phyloP scores from a whole-genome alignment of 2,113 vertebrate species.

The Oostethus manadensis region DNA sequence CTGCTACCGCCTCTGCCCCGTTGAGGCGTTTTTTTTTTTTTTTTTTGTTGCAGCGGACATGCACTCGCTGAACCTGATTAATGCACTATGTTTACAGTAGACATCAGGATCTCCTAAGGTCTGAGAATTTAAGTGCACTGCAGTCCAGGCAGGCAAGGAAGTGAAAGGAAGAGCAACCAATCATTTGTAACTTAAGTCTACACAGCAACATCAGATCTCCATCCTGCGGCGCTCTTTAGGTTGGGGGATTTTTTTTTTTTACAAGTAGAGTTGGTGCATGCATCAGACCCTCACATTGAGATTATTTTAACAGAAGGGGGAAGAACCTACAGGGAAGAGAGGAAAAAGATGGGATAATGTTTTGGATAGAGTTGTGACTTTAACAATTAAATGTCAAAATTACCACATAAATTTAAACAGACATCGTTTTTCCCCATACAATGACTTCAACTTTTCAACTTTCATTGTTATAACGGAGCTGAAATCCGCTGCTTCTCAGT shows the following conservation, averaged over 20 bases:
- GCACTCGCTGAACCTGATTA: constrained; percentile 54
- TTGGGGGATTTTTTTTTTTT: not conserved
- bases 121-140: constrained; percentile 65
- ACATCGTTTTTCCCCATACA: too few species aligned
- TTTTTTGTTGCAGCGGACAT: not conserved
- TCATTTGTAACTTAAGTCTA: constrained; percentile 69
- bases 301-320: constrained; percentile 2
- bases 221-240: constrained; percentile 14
- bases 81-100: constrained; percentile 66
- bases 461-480: too few species aligned
- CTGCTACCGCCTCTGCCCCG: not conserved
- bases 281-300: not conserved
- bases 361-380: not conserved
- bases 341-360: not conserved
- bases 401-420: not conserved
- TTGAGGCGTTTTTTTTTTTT: not conserved
- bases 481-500: not conserved
- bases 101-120: constrained; percentile 34
- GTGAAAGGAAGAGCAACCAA: constrained; percentile 65
- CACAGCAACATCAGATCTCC: constrained; percentile 49
- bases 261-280: not conserved
- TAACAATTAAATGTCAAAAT: not conserved
- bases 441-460: too few species aligned
- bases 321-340: not conserved
- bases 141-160: constrained; percentile 20